Percentiles rank a stretch among this genome's conserved stretches.
Conservation (phyloP, 2,113 vertebrate genomes). For the Hypanus sabinus region DNA sequence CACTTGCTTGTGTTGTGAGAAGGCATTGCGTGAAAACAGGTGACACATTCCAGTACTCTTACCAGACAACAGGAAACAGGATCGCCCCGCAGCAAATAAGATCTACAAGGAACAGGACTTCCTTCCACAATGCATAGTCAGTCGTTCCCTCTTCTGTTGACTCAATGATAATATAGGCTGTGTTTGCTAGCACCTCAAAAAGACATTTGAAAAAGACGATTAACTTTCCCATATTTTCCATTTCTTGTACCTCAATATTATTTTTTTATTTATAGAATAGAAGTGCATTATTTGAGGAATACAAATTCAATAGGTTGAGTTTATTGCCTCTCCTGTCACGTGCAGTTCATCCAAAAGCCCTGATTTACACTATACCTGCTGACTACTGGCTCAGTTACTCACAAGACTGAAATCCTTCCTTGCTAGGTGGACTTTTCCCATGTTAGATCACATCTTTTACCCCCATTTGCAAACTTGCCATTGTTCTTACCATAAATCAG, state of each 20-base stretch:
- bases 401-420: neutral
- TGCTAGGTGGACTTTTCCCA: neutral
- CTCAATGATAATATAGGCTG: constrained; percentile 72
- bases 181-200: constrained; percentile 68
- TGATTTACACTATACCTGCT: neutral
- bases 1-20: too few relatives aligned
- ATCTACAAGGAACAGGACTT: constrained; percentile 73
- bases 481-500: neutral
- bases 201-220: neutral
- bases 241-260: neutral
- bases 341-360: neutral
- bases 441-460: neutral
- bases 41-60: constrained; percentile 39
- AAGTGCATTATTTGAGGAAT: neutral
- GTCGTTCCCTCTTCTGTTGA: constrained; percentile 70
- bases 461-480: neutral
- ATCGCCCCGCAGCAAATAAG: constrained; percentile 74
- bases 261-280: neutral
- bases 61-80: constrained; percentile 77
- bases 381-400: neutral
- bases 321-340: neutral
- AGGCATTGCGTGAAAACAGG: too few relatives aligned
- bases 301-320: neutral
- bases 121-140: constrained; percentile 71
- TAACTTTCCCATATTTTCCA: neutral